Evolutionary conservation across 2,797 vertebrate species (phyloP).

Genomic region (Pangasius djambal): DNA sequence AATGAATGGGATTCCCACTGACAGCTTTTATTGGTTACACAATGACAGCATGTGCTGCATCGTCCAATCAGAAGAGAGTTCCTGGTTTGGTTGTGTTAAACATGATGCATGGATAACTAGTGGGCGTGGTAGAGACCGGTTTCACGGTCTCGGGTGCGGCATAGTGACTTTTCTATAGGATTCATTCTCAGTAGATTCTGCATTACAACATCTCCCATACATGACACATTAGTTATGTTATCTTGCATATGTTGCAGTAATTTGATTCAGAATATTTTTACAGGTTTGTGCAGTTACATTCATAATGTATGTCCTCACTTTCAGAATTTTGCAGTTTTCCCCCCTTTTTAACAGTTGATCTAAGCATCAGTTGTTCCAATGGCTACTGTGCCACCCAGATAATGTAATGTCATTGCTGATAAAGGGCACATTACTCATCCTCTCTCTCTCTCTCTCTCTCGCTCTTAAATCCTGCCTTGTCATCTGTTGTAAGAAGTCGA

Average conservation of each 20-base stretch:
- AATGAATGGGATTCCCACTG: slow-evolving; percentile 1
- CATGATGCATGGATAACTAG: slow-evolving; percentile 36
- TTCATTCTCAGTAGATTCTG: not conserved
- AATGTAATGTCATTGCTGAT: not conserved
- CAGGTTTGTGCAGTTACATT: not conserved
- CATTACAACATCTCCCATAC: too few relatives aligned
- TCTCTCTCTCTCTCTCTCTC: not conserved
- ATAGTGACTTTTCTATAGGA: not conserved
- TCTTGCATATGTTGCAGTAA: not conserved
- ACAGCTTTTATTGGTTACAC: slow-evolving; percentile 1
- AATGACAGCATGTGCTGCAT: not conserved
- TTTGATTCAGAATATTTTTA: not conserved
- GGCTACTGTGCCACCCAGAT: slow-evolving; percentile 1
- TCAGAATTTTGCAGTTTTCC: not conserved
- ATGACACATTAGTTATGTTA: not conserved
- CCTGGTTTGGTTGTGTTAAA: not conserved
- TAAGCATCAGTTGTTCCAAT: not conserved
- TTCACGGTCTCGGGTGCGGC: slow-evolving; percentile 40
- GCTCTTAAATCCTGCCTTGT: not conserved
- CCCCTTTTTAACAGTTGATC: not conserved
- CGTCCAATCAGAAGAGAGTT: slow-evolving; percentile 58
- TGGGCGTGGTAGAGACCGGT: slow-evolving; percentile 6
- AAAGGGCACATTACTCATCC: not conserved
- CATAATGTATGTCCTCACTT: too few relatives aligned
- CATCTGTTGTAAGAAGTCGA: not conserved